Evolutionary conservation across 1,140 invertebrate genomes (phyloP).

Genomic region (Hestina assimilis): DNA sequence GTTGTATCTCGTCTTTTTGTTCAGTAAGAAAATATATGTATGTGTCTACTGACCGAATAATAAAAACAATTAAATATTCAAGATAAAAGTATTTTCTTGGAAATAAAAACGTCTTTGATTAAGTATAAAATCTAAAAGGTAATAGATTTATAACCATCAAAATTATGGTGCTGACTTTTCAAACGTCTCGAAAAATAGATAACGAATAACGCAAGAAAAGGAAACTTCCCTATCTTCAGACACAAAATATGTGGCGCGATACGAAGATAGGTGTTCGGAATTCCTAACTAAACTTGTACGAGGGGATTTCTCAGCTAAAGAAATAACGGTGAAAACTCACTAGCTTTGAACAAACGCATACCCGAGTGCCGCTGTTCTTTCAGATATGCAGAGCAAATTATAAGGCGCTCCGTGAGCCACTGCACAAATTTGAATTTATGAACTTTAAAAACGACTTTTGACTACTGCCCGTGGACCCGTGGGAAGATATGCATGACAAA

Average conservation of each 20-base stretch:
- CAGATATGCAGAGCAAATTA: conserved; percentile 56
- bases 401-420: conserved; percentile 45
- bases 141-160: conserved; percentile 25
- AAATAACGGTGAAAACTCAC: conserved; percentile 62
- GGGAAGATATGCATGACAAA: not conserved
- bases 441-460: conserved; percentile 51
- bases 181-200: conserved; percentile 41
- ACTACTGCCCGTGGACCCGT: conserved; percentile 26
- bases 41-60: too few relatives aligned
- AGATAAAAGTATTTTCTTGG: too few relatives aligned
- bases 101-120: too few relatives aligned
- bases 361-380: conserved; percentile 43
- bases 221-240: conserved; percentile 48
- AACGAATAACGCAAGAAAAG: conserved; percentile 40
- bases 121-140: conserved; percentile 10
- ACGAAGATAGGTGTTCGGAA: conserved; percentile 62
- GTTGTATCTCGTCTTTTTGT: too few relatives aligned
- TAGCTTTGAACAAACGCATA: conserved; percentile 51
- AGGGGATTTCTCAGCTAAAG: conserved; percentile 56
- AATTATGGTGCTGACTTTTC: conserved; percentile 32
- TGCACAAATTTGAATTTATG: conserved; percentile 55
- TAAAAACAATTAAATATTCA: too few relatives aligned
- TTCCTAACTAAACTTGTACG: conserved; percentile 63
- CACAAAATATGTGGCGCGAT: conserved; percentile 60
- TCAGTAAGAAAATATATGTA: too few relatives aligned